Conservation (phyloP, 2,888 invertebrate species). For the Lasioglossum morio region DNA sequence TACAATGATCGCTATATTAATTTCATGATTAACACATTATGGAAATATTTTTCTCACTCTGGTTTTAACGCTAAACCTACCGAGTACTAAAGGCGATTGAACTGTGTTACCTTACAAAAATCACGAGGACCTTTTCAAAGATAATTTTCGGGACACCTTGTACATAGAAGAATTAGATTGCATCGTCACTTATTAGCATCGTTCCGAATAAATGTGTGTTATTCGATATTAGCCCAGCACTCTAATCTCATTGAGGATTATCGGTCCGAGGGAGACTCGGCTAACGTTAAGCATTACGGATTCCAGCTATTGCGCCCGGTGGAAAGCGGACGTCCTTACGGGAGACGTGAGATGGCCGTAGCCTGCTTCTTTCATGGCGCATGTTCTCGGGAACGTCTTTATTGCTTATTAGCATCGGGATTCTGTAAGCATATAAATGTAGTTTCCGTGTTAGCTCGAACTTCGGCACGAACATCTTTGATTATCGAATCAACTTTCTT, state of each 20-base stretch:
- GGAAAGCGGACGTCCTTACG: background rate
- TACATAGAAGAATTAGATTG: no score
- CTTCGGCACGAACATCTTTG: background rate
- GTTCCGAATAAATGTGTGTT: background rate
- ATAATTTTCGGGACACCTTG: no score
- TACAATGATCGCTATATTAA: no score
- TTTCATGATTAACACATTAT: no score
- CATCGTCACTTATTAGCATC: background rate
- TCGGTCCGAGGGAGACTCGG: background rate
- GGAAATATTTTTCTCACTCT: no score
- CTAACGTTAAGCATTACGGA: background rate
- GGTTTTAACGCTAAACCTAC: no score
- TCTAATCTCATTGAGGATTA: background rate
- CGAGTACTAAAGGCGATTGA: no score
- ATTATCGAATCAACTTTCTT: conserved; percentile 7
- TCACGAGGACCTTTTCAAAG: no score
- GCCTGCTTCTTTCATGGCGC: background rate
- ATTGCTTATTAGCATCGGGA: conserved; percentile 14
- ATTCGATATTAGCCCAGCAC: background rate
- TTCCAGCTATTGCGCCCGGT: background rate
- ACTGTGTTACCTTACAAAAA: no score
- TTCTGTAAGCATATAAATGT: background rate
- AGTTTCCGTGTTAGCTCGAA: background rate
- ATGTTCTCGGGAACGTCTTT: conserved; percentile 9
- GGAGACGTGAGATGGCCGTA: background rate